Evolutionary conservation across 2,888 invertebrate species (phyloP).

Genomic region (Scelioninae gen. 2): DNA sequence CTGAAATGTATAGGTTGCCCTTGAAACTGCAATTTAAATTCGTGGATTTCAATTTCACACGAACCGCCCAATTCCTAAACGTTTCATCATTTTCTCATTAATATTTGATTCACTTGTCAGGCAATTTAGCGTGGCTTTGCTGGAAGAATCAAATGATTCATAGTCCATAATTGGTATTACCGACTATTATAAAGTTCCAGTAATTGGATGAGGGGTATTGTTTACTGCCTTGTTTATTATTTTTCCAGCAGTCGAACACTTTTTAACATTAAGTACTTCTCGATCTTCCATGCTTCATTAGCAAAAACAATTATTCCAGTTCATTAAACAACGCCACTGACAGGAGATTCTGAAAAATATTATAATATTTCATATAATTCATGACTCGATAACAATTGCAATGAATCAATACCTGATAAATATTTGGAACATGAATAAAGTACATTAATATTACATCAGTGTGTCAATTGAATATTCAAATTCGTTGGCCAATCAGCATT

Average conservation of each 20-base stretch:
- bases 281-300: neutral
- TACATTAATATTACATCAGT: slow-evolving; percentile 34
- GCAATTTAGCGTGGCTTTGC: slow-evolving; percentile 5
- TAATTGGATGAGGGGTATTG: slow-evolving; percentile 6
- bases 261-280: neutral
- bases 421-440: slow-evolving; percentile 38
- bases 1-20: neutral
- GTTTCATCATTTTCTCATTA: neutral
- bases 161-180: slow-evolving; percentile 11
- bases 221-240: neutral
- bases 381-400: slow-evolving; percentile 13
- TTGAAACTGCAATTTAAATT: neutral
- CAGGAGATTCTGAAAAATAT: neutral
- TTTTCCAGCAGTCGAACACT: too few species aligned
- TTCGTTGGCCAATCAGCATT: slow-evolving; percentile 19
- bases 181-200: slow-evolving; percentile 9
- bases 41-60: neutral
- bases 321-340: neutral
- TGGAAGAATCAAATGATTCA: slow-evolving; percentile 9
- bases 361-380: slow-evolving; percentile 12
- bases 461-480: slow-evolving; percentile 52
- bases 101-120: neutral
- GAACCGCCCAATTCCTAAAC: neutral
- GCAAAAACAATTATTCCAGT: neutral
- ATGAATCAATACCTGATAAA: slow-evolving; percentile 42